Percentiles rank a stretch among this genome's conserved stretches.
phyloP scores from a whole-genome alignment of 2,888 invertebrate genomes.

The Hirtodrosophila duncani region DNA sequence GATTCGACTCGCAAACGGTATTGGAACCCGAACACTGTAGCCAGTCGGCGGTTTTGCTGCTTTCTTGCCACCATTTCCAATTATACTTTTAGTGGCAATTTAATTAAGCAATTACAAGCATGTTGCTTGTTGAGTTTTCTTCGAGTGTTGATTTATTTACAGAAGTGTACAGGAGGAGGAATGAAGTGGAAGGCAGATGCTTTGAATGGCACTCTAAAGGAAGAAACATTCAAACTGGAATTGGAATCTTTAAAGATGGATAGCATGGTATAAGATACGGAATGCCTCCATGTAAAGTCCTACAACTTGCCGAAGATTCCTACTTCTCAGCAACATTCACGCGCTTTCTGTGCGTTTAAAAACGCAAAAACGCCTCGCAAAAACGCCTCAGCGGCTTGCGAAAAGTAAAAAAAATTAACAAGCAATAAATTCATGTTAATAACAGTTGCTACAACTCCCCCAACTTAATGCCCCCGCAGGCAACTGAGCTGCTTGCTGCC shows the following conservation, averaged over 20 bases:
- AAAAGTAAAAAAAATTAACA: conserved; percentile 19
- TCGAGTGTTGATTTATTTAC: conserved; percentile 57
- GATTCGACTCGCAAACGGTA: conserved; percentile 1
- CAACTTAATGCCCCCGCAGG: conserved; percentile 13
- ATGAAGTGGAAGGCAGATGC: conserved; percentile 14
- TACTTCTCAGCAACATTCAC: no score
- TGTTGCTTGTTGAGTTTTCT: conserved; percentile 5
- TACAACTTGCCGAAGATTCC: no score
- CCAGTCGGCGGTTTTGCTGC: conserved; percentile 5
- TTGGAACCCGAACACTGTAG: no score
- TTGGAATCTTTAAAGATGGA: no score
- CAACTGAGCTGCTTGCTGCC: no score
- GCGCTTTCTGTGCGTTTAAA: conserved; percentile 18
- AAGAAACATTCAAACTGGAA: no score
- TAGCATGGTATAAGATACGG: no score
- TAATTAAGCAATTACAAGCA: conserved; percentile 69
- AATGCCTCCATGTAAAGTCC: no score
- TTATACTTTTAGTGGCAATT: conserved; percentile 69
- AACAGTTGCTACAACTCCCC: conserved; percentile 51
- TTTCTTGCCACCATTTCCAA: conserved; percentile 31
- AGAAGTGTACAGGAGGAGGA: conserved; percentile 1
- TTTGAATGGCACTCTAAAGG: no score
- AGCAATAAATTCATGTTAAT: conserved; percentile 61
- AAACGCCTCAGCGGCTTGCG: no score
- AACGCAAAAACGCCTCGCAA: conserved; percentile 23